Evolutionary conservation across 2,888 invertebrate genomes (phyloP).

Genomic region (Sipunculus nudus): DNA sequence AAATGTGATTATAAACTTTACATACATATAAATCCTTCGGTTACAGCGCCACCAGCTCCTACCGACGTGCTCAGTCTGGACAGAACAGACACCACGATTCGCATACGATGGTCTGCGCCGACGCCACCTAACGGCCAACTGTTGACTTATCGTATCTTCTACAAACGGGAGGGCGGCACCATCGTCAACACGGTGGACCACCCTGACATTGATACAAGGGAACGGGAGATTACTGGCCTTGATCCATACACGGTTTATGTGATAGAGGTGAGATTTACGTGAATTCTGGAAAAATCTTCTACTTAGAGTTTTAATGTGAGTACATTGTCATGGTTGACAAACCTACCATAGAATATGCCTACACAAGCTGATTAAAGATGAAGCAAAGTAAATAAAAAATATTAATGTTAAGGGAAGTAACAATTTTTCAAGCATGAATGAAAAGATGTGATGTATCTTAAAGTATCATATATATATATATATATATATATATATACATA

Average conservation of each 20-base stretch:
- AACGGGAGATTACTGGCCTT: conserved; percentile 34
- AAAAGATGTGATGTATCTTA: too few relatives aligned
- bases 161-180: neutral
- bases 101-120: conserved; percentile 45
- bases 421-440: too few relatives aligned
- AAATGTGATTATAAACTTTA: too few relatives aligned
- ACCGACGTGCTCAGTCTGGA: conserved; percentile 19
- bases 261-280: conserved; percentile 41
- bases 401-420: too few relatives aligned
- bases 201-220: neutral
- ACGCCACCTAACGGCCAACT: conserved; percentile 49
- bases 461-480: too few relatives aligned
- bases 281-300: too few relatives aligned
- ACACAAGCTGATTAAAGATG: too few relatives aligned
- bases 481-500: too few relatives aligned
- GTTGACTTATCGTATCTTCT: conserved; percentile 38
- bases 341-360: too few relatives aligned
- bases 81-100: conserved; percentile 28
- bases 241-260: conserved; percentile 44
- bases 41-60: conserved; percentile 53
- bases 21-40: neutral
- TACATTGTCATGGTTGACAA: too few relatives aligned
- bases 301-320: too few relatives aligned
- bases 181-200: neutral
- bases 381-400: too few relatives aligned